phyloP scores from a whole-genome alignment of 2,888 invertebrate genomes.

The Dynastes tityus region DNA sequence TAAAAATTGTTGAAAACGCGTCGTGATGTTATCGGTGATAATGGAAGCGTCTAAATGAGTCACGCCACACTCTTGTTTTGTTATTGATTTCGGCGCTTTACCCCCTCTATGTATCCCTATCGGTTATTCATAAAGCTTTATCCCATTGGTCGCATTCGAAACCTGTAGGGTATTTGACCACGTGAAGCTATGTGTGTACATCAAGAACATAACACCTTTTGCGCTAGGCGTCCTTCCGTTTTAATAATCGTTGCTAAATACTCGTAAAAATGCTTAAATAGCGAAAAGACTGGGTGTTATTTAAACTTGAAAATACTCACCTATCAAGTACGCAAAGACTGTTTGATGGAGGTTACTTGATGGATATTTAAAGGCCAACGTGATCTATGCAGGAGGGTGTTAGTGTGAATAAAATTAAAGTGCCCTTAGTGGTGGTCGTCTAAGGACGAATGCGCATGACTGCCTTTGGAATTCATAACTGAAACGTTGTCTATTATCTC shows the following conservation, averaged over 20 bases:
- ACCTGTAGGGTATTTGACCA: slow-evolving; percentile 35
- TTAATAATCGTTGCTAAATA: slow-evolving; percentile 2
- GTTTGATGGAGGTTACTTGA: not conserved
- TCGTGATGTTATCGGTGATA: not conserved
- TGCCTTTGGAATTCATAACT: not conserved
- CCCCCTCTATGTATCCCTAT: slow-evolving; percentile 1
- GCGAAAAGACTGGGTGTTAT: not conserved
- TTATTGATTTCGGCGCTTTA: slow-evolving; percentile 36
- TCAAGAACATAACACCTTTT: slow-evolving; percentile 8
- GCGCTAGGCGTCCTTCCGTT: slow-evolving; percentile 14
- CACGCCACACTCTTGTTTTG: slow-evolving; percentile 20
- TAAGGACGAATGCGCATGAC: slow-evolving; percentile 22
- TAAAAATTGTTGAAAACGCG: not conserved
- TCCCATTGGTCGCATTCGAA: slow-evolving; percentile 23
- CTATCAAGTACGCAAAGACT: not conserved
- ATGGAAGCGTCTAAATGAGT: slow-evolving; percentile 32
- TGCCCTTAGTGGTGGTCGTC: slow-evolving; percentile 19
- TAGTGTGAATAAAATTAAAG: slow-evolving; percentile 20
- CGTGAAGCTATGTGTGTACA: slow-evolving; percentile 27
- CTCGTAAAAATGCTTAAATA: slow-evolving; percentile 1
- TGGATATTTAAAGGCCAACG: not conserved
- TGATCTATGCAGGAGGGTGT: not conserved
- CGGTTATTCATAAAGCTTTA: slow-evolving; percentile 23
- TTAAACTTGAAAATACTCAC: not conserved
- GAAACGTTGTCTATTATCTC: slow-evolving; percentile 2